Conservation (phyloP, 2,797 vertebrate genomes). For the Sebastes taczanowskii region DNA sequence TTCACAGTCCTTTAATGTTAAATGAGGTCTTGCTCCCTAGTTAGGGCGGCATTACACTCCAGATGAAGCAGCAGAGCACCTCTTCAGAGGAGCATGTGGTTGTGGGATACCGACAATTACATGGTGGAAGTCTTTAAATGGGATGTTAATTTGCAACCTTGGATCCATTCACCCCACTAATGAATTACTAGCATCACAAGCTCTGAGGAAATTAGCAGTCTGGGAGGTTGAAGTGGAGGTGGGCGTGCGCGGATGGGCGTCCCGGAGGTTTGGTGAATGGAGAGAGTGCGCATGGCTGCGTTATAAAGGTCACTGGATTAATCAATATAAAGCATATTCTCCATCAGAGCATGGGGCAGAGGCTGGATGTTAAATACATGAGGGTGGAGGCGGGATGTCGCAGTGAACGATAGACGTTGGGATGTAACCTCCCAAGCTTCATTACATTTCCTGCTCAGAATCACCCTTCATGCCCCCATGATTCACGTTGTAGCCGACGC, state of each 20-base stretch:
- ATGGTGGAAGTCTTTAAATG: slow-evolving; percentile 12
- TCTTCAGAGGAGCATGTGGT: slow-evolving; percentile 24
- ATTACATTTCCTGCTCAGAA: neutral
- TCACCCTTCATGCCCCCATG: neutral
- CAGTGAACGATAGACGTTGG: neutral
- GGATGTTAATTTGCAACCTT: neutral
- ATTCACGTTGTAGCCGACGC: neutral
- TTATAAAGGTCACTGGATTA: neutral
- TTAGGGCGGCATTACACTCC: neutral
- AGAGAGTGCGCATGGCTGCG: neutral
- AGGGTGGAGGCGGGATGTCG: neutral
- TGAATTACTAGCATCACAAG: slow-evolving; percentile 34
- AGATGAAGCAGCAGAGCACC: neutral
- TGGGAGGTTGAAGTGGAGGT: slow-evolving; percentile 3
- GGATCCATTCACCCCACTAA: slow-evolving; percentile 17
- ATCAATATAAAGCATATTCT: neutral
- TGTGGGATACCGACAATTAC: neutral
- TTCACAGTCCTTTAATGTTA: neutral
- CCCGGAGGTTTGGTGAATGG: neutral
- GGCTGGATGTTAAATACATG: neutral
- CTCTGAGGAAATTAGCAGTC: slow-evolving; percentile 25
- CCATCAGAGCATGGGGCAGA: no score
- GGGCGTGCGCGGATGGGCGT: neutral
- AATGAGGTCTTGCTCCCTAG: slow-evolving; percentile 9
- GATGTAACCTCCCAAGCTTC: neutral